A percentile compares a stretch with the other conserved stretches of the same genome.
Evolutionary conservation across 2,113 vertebrate species (phyloP).

Genomic region (Spermophilus dauricus): DNA sequence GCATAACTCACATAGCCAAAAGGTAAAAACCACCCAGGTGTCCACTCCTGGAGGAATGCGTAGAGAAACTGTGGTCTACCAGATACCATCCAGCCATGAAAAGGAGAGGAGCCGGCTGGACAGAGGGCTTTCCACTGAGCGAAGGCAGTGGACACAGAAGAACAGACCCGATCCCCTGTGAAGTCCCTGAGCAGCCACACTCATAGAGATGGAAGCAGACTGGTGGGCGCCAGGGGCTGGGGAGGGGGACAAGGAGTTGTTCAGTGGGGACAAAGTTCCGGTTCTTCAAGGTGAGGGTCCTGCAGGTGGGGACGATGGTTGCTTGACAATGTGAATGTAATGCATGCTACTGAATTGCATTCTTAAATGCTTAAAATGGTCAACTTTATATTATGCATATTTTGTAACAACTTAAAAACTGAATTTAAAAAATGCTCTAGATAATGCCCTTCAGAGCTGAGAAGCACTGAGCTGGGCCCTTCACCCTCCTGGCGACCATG

Average conservation of each 20-base stretch:
- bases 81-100: too few species aligned
- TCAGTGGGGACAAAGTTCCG: not conserved
- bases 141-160: not conserved
- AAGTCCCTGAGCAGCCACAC: too few species aligned
- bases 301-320: not conserved
- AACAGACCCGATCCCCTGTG: not conserved
- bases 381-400: not conserved
- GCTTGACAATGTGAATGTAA: too few species aligned
- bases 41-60: too few species aligned
- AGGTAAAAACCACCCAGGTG: not conserved
- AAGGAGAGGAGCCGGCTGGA: too few species aligned
- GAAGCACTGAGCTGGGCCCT: not conserved
- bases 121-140: not conserved
- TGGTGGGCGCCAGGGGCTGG: not conserved
- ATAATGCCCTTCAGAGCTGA: not conserved
- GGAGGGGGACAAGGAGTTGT: not conserved
- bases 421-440: not conserved
- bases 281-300: not conserved
- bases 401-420: not conserved
- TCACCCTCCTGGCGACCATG: not conserved
- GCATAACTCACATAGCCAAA: not conserved
- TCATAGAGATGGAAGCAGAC: not conserved
- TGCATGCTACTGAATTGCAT: not conserved
- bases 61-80: too few species aligned
- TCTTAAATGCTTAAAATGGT: not conserved